A percentile compares a stretch with the other conserved stretches of the same genome.
Evolutionary conservation across 2,113 vertebrate genomes (phyloP).

Genomic region (Poecile atricapillus): DNA sequence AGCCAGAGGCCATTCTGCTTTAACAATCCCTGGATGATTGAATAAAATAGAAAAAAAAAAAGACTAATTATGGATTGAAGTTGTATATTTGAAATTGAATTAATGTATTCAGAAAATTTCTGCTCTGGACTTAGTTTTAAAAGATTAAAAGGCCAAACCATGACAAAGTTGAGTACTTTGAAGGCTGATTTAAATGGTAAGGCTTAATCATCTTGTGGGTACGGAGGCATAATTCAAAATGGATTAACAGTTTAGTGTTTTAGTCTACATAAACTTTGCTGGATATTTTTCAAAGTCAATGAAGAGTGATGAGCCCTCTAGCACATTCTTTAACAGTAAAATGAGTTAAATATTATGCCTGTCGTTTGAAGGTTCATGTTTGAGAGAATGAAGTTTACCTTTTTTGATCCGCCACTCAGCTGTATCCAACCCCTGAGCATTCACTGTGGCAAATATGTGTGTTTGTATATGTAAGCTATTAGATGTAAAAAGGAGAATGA

Average conservation of each 20-base stretch:
- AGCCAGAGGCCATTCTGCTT: not conserved
- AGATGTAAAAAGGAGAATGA: not conserved
- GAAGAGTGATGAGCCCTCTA: not conserved
- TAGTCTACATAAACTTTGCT: not conserved
- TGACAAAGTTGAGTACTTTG: not conserved
- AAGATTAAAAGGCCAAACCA: not conserved
- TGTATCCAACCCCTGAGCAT: not conserved
- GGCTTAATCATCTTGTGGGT: not conserved
- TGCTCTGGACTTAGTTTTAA: not conserved
- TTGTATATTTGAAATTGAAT: not conserved
- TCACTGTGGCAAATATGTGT: fast-evolving
- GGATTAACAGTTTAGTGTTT: not conserved
- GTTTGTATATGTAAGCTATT: not conserved
- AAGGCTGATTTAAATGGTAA: not conserved
- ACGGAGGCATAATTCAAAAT: not conserved
- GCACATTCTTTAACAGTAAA: not conserved
- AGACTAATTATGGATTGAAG: not conserved
- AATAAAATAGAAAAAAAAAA: not conserved
- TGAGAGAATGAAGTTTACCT: not conserved
- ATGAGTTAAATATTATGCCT: not conserved
- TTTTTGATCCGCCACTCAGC: not conserved
- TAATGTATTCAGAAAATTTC: not conserved
- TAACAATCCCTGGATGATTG: not conserved
- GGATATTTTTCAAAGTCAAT: not conserved
- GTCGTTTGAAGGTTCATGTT: not conserved